Base-by-base conservation (phyloP, 2,797 vertebrate genomes). In the Schizopygopsis malacanthus region DNA sequence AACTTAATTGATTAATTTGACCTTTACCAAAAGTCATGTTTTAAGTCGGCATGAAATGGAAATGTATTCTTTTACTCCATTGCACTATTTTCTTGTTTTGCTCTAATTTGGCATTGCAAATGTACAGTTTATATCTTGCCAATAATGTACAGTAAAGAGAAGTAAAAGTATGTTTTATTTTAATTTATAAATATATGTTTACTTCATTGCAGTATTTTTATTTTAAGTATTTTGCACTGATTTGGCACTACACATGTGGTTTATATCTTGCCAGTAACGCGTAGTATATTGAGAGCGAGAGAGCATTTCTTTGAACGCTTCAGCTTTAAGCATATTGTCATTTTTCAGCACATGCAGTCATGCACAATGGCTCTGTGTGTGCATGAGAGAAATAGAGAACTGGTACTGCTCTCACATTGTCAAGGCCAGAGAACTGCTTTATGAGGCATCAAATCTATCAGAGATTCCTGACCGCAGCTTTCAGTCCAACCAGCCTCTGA, bases 361-460 rank as follows among this genome's bases (percentile, higher is more conserved):
- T 54, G 33, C 45, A 52, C 72, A 84, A 43, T 77, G 82, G 25
- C 33, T 41, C 22, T 52, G 41, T 81, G 47, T 82, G 47, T 70
- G 12, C 0, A 10, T 2, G 79, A n/a, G 7, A 43, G 37, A 65
- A 41, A 18, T 61, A 22, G 7, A 43, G 37, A 63, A 10, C 28
- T 70, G 84, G 52, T 79, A 39, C 52, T 18, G 52, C 56, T 80
- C 56, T 80, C 59, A 73, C 71, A 79, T 69, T n/a, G 45, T 41
- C 63, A 81, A 85, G 77, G 84, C 45, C 52, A 47, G 25, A 81
- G 75, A 63, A 39, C 41, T 79, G 52, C 80, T 82, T 83, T 72
- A 70, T 63, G 33, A 71, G 22, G 70, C 50, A 59, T 88, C 28
- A 8, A 61, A 61, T 79, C 50, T 61, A 82, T 69, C 63, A 43